A percentile compares a stretch with the other conserved stretches of the same genome.
Conservation (phyloP, 2,797 vertebrate species). For the Trematomus bernacchii region DNA sequence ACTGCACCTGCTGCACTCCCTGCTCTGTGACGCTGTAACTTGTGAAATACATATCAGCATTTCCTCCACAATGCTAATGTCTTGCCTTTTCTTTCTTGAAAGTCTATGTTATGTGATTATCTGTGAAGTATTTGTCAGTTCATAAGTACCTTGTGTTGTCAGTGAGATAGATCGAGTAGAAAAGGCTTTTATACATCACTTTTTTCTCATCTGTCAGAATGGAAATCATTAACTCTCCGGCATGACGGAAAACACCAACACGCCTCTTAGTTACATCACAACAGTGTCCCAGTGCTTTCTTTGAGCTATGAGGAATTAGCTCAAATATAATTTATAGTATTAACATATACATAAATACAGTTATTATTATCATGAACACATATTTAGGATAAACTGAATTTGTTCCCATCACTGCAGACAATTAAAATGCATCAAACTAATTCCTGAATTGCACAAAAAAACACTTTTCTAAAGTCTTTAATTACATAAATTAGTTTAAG, state of each 20-base stretch:
- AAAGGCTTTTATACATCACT: background rate
- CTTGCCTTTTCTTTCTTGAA: background rate
- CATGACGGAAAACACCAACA: constrained; percentile 15
- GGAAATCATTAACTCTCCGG: constrained; percentile 31
- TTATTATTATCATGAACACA: background rate
- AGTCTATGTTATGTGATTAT: background rate
- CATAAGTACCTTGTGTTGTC: background rate
- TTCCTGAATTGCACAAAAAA: background rate
- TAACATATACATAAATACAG: background rate
- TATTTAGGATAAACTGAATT: background rate
- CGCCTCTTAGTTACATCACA: constrained; percentile 12
- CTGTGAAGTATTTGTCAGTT: constrained; percentile 4
- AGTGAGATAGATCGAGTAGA: background rate
- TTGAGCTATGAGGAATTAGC: background rate
- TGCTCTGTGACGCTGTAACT: constrained; percentile 55
- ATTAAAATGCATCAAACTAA: background rate
- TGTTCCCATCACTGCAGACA: background rate
- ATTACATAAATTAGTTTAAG: background rate
- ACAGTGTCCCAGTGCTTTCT: constrained; percentile 2
- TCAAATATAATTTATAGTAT: background rate
- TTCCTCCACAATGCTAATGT: constrained; percentile 18
- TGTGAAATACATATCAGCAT: constrained; percentile 52
- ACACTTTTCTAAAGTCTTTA: background rate
- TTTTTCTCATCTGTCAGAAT: constrained; percentile 7
- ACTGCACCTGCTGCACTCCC: constrained; percentile 28